These are phyloP conservation scores for Ochropacha duplaris DNA, from an alignment of 2,888 invertebrate genomes.

Conservation along the genomic window DNA sequence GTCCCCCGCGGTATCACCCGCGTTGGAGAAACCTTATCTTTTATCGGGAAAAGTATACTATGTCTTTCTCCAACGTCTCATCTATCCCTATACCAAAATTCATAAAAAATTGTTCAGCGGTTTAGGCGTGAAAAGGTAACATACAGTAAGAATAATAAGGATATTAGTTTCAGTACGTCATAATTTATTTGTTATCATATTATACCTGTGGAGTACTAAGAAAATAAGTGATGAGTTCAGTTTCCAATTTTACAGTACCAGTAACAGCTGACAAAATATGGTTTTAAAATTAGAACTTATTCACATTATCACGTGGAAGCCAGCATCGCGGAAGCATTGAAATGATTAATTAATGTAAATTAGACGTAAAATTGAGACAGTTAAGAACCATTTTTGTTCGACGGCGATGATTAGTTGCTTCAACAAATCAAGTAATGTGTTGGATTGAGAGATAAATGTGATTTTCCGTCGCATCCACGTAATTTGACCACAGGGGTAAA, in stretches of 20 bases:
- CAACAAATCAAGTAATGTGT: not conserved
- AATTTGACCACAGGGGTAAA: not conserved
- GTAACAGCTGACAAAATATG: constrained; percentile 20
- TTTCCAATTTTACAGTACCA: constrained; percentile 3
- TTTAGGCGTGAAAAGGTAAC: too few relatives aligned
- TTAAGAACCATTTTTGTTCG: not conserved
- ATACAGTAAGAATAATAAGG: too few relatives aligned
- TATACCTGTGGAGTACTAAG: not conserved
- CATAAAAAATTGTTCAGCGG: too few relatives aligned
- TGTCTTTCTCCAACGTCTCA: too few relatives aligned
- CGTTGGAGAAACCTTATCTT: too few relatives aligned
- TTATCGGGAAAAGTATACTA: too few relatives aligned
- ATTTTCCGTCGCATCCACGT: constrained; percentile 1
- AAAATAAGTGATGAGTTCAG: constrained; percentile 6
- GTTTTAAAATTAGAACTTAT: constrained; percentile 22
- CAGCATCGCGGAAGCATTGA: not conserved
- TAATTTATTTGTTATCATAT: not conserved
- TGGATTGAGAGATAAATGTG: constrained; percentile 3
- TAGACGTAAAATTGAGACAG: not conserved
- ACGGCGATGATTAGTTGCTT: not conserved
- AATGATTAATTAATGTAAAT: not conserved
- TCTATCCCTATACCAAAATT: too few relatives aligned
- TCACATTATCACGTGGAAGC: constrained; percentile 35
- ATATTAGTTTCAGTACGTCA: not conserved
- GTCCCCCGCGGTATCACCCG: too few relatives aligned